Conservation (phyloP, 2,113 vertebrate species). For the Saccopteryx leptura region DNA sequence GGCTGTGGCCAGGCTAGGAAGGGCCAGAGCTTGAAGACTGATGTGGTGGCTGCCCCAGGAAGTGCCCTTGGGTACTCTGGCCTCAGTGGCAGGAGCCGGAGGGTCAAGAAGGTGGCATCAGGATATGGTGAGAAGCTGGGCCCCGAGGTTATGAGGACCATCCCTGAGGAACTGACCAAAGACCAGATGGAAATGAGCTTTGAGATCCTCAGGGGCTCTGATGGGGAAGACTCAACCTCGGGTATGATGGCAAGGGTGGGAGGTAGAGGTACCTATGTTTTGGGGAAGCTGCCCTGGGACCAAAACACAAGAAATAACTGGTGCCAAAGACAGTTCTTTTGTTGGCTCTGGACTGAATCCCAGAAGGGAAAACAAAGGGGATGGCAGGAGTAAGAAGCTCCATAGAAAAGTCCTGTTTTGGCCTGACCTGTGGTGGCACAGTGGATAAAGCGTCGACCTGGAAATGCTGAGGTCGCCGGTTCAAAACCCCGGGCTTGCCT, state of each 20-base stretch:
- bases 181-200: constrained; percentile 88
- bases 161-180: constrained; percentile 83
- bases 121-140: constrained; percentile 56
- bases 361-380: neutral
- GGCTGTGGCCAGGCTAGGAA: constrained; percentile 51
- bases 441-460: too few species aligned
- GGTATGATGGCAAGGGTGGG: constrained; percentile 64
- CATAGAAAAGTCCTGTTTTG: neutral
- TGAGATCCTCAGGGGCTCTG: constrained; percentile 88
- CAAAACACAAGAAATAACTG: neutral
- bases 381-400: neutral
- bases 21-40: constrained; percentile 14
- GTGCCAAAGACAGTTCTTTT: neutral
- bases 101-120: constrained; percentile 63
- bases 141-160: constrained; percentile 89
- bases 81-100: constrained; percentile 35
- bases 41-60: neutral
- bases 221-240: constrained; percentile 84
- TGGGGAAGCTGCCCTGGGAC: neutral
- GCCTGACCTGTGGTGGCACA: too few species aligned
- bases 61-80: neutral
- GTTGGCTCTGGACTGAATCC: neutral
- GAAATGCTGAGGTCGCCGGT: too few species aligned
- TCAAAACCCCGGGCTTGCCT: too few species aligned
- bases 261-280: neutral